Conservation (phyloP, 2,797 vertebrate species). For the Euphonia xanthogaster region DNA sequence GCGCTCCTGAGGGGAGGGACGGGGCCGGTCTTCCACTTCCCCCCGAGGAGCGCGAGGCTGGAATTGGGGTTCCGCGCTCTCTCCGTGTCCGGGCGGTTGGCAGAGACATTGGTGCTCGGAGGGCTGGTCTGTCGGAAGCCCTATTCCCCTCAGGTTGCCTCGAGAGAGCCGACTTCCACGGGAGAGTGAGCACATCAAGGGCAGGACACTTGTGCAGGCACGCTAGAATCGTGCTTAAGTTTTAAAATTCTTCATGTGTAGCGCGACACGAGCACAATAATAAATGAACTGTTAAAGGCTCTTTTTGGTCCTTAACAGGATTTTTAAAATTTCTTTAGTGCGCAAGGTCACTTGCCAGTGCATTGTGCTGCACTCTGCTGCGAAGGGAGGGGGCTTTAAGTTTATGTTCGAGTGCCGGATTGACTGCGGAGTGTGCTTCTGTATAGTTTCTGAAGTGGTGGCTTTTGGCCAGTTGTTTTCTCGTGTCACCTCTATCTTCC, state of each 20-base stretch:
- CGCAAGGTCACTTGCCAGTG: neutral
- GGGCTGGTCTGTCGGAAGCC: rapidly evolving
- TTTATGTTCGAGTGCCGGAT: neutral
- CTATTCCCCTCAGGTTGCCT: neutral
- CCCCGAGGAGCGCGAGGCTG: neutral
- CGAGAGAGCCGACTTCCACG: too few relatives aligned
- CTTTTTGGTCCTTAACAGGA: neutral
- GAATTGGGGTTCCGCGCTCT: rapidly evolving
- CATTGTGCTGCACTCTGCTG: rapidly evolving
- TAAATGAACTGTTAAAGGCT: neutral
- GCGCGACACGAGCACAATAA: rapidly evolving
- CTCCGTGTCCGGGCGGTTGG: neutral
- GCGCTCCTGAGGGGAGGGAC: neutral
- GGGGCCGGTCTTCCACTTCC: neutral
- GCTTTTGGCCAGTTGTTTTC: neutral
- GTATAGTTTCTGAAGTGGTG: neutral
- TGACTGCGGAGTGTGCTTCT: neutral
- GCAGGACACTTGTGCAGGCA: neutral
- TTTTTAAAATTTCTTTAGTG: rapidly evolving
- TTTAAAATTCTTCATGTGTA: neutral
- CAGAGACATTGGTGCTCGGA: rapidly evolving
- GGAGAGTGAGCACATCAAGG: rapidly evolving
- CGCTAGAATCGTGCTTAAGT: too few relatives aligned
- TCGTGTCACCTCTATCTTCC: rapidly evolving
- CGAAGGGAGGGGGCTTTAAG: too few relatives aligned